phyloP scores from a whole-genome alignment of 2,113 vertebrate species.

The Gymnorhina tibicen region DNA sequence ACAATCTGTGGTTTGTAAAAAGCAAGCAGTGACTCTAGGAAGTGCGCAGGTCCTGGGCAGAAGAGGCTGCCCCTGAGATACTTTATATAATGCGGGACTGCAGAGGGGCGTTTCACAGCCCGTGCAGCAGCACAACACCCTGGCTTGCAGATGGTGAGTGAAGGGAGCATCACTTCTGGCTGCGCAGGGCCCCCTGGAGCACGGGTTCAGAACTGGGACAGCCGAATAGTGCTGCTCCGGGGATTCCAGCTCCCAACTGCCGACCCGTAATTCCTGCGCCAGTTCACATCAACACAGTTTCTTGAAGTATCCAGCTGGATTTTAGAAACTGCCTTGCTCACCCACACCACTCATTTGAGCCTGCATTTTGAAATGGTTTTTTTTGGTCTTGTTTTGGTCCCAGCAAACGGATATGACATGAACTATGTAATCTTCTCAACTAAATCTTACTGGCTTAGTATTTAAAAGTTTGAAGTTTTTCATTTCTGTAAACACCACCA shows the following conservation, averaged over 20 bases:
- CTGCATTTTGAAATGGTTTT: neutral
- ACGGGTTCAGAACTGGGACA: neutral
- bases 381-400: neutral
- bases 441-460: neutral
- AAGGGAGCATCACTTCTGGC: neutral
- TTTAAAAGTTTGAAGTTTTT: neutral
- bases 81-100: neutral
- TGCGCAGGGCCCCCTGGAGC: slow-evolving; percentile 23
- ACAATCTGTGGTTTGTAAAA: neutral
- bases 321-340: neutral
- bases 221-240: fast-evolving
- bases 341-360: neutral
- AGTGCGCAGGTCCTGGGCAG: neutral
- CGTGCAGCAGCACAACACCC: neutral
- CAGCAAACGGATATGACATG: neutral
- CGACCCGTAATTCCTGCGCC: fast-evolving
- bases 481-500: neutral
- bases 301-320: neutral
- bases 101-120: fast-evolving
- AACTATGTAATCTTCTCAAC: neutral
- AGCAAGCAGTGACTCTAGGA: neutral
- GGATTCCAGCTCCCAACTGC: neutral
- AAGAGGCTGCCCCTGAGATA: neutral
- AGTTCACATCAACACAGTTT: fast-evolving
- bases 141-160: fast-evolving